These are phyloP conservation scores for Cantharis nigra DNA, from an alignment of 2,888 invertebrate species.

Conservation along the genomic window DNA sequence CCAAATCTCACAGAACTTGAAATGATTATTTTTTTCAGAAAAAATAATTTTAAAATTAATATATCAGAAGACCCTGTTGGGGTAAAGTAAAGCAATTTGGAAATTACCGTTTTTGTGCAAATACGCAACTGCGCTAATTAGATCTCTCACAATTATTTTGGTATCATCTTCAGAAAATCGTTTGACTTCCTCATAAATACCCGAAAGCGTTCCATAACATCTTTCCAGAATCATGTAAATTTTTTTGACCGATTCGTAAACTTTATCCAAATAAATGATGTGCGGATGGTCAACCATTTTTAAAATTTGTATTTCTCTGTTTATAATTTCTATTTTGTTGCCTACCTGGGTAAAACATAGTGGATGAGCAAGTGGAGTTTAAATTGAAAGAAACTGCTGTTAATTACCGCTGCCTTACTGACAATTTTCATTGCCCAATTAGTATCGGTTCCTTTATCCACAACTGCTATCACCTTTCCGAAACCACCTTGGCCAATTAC, in stretches of 20 bases:
- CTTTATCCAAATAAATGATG: constrained; percentile 60
- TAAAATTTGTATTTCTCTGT: constrained; percentile 60
- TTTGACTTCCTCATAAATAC: constrained; percentile 48
- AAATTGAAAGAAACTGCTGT: constrained; percentile 13
- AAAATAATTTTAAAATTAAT: no score
- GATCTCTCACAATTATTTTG: constrained; percentile 49
- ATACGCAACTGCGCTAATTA: constrained; percentile 53
- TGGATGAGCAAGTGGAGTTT: neutral
- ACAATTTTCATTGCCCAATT: constrained; percentile 57
- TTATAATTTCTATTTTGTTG: constrained; percentile 51
- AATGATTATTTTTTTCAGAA: no score
- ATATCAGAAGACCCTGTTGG: no score
- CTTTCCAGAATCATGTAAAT: constrained; percentile 62
- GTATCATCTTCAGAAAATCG: constrained; percentile 50
- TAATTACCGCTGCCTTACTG: constrained; percentile 47
- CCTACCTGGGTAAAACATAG: constrained; percentile 7
- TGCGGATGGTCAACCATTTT: constrained; percentile 62
- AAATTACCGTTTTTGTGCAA: constrained; percentile 55
- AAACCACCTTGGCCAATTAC: constrained; percentile 55
- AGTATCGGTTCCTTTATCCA: constrained; percentile 46
- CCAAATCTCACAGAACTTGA: no score
- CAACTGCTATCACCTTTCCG: constrained; percentile 52
- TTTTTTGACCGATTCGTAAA: constrained; percentile 60
- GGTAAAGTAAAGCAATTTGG: neutral
- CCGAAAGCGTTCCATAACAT: constrained; percentile 58